These are phyloP conservation scores for Chloroceryle aenea DNA, from an alignment of 2,113 vertebrate species.

Conservation along the genomic window DNA sequence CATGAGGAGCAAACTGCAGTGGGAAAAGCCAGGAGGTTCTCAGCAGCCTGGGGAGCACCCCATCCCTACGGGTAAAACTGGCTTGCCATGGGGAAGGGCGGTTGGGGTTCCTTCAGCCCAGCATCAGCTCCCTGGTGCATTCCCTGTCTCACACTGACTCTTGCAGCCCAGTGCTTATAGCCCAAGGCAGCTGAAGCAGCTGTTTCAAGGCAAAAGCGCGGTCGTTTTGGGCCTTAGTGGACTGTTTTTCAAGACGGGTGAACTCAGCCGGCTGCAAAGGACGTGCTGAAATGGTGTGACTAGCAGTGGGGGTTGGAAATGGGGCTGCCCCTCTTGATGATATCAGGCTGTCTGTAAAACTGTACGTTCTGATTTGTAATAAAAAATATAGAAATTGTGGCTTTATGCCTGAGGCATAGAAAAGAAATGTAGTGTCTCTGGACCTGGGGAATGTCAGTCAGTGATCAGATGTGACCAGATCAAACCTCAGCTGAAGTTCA, in stretches of 20 bases:
- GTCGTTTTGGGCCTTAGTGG: not conserved
- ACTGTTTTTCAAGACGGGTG: not conserved
- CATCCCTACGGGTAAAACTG: rapidly evolving
- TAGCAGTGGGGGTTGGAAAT: rapidly evolving
- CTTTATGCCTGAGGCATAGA: not conserved
- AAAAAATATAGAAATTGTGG: not conserved
- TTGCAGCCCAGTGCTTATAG: not conserved
- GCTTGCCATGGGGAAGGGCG: not conserved
- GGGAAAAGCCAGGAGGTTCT: rapidly evolving
- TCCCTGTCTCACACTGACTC: not conserved
- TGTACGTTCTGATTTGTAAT: not conserved
- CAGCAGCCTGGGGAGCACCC: not conserved
- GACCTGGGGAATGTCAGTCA: not conserved
- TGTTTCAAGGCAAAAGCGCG: not conserved
- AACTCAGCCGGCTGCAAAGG: not conserved
- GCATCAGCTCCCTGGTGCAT: rapidly evolving
- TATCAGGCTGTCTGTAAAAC: not conserved
- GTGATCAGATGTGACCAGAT: not conserved
- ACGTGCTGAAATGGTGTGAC: not conserved
- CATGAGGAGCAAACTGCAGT: rapidly evolving
- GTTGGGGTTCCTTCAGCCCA: not conserved
- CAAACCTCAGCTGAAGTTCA: conserved; percentile 22
- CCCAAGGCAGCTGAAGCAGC: not conserved
- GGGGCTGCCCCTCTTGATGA: not conserved
- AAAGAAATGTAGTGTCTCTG: not conserved